Percentiles rank a stretch among this genome's conserved stretches.
These are phyloP conservation scores for Athene cunicularia DNA, from an alignment of 2,113 vertebrate genomes.

Conservation along the genomic window DNA sequence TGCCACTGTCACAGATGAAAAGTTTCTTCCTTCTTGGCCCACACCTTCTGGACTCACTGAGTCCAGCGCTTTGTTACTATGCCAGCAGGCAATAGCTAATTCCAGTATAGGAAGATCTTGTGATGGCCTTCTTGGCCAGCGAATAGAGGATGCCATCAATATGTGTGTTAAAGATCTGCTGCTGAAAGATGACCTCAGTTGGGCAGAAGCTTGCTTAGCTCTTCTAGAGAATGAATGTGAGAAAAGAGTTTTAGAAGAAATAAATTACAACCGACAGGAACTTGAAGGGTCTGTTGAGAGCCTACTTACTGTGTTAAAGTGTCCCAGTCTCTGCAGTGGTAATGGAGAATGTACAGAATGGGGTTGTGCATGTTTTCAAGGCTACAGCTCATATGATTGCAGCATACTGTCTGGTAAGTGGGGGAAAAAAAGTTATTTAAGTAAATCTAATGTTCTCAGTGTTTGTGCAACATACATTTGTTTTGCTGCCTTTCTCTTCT, in stretches of 20 bases:
- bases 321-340: constrained; percentile 83
- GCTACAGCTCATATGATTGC: constrained; percentile 88
- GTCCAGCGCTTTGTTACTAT: constrained; percentile 61
- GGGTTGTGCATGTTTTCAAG: constrained; percentile 86
- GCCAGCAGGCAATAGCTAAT: constrained; percentile 76
- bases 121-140: constrained; percentile 66
- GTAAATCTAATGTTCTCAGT: background rate
- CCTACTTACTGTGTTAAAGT: constrained; percentile 75
- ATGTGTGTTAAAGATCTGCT: constrained; percentile 88
- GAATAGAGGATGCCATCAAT: constrained; percentile 37
- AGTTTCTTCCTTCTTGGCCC: constrained; percentile 79
- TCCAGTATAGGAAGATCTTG: constrained; percentile 82
- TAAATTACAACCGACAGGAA: constrained; percentile 16
- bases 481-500: background rate
- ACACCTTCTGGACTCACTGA: constrained; percentile 84
- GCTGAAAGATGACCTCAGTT: constrained; percentile 85
- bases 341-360: constrained; percentile 86
- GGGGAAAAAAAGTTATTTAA: too few species aligned
- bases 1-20: constrained; percentile 39
- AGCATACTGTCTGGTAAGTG: constrained; percentile 81
- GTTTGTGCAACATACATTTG: background rate
- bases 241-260: constrained; percentile 81
- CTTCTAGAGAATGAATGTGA: constrained; percentile 94
- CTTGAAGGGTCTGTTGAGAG: constrained; percentile 54
- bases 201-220: constrained; percentile 82